Evolutionary conservation across 1,140 invertebrate genomes (phyloP), one percentile per base, ranked within the genome.

Genomic region (Pristionchus pacificus): DNA sequence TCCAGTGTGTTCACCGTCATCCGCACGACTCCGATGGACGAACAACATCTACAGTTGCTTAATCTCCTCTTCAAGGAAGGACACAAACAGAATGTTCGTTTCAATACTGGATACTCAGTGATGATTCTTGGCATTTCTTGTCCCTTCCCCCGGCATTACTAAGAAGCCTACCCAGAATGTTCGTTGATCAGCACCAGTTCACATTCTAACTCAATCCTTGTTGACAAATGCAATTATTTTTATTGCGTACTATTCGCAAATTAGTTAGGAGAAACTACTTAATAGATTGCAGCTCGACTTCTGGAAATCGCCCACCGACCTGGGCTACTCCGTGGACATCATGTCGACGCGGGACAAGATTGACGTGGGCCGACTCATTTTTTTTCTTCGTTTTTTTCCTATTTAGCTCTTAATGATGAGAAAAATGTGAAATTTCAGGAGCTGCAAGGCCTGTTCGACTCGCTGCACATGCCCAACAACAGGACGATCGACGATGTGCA

Each of bases 401-500:
- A n/a, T n/a, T n/a, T n/a, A n/a, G n/a, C n/a, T n/a, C n/a, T n/a
- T n/a, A n/a, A n/a, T n/a, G n/a, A n/a, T n/a, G n/a, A n/a, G n/a
- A n/a, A n/a, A n/a, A n/a, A n/a, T n/a, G n/a, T n/a, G n/a, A n/a
- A n/a, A n/a, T n/a, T n/a, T n/a, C n/a, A n/a, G n/a, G n/a, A n/a
- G 59, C 85, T 91, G 0, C 88, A 89, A 78, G 87, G 88, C 31
- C 88, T 88, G 66, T 80, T 92, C 0, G 87, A 87, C 58, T 86
- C 88, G 6, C 87, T 87, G 66, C 87, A 87, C 33, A 88, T 91
- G 13, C 86, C 89, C 30, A 90, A 88, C 77, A 87, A 88, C 63
- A 87, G 91, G 0, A 81, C 91, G 55, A 90, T 91, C 80, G 87
- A 88, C 68, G 90, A 92, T 83, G 86, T 92, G 10, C 74, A 72